Conservation (phyloP, 2,797 vertebrate genomes). For the Psittacula echo region DNA sequence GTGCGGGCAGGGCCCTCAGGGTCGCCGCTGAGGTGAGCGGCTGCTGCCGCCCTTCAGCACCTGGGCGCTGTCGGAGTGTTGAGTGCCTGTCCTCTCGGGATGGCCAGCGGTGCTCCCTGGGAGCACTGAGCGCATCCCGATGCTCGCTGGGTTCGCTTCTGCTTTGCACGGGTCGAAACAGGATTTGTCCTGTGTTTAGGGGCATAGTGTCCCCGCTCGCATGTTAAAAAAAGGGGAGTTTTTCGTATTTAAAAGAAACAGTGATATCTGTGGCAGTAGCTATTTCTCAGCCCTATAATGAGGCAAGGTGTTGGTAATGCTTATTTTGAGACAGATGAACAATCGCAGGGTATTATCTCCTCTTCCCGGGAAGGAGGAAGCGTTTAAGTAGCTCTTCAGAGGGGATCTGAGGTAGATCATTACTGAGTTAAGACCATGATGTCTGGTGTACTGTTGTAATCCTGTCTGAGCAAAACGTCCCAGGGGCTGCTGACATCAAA, state of each 20-base stretch:
- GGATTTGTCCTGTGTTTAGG: neutral
- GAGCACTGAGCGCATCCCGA: neutral
- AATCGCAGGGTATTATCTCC: neutral
- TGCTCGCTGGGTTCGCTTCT: neutral
- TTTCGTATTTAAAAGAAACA: neutral
- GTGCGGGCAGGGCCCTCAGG: neutral
- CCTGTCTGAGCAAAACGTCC: neutral
- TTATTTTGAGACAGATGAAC: neutral
- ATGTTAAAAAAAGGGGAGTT: rapidly evolving
- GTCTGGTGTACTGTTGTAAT: neutral
- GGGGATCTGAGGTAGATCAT: neutral
- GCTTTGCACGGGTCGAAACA: neutral
- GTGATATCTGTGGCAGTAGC: rapidly evolving
- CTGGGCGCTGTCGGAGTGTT: neutral
- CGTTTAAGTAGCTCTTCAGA: neutral
- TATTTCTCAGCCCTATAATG: too few species aligned
- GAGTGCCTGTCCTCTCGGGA: neutral
- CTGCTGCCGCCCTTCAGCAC: neutral
- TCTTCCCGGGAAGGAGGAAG: neutral
- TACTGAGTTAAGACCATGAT: neutral
- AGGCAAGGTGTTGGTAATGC: neutral
- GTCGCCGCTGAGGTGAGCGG: neutral
- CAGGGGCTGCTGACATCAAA: rapidly evolving
- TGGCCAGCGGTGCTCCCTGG: neutral
- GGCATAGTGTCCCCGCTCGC: neutral